Evolutionary conservation across 2,113 vertebrate genomes (phyloP).

Genomic region (Siniperca chuatsi): DNA sequence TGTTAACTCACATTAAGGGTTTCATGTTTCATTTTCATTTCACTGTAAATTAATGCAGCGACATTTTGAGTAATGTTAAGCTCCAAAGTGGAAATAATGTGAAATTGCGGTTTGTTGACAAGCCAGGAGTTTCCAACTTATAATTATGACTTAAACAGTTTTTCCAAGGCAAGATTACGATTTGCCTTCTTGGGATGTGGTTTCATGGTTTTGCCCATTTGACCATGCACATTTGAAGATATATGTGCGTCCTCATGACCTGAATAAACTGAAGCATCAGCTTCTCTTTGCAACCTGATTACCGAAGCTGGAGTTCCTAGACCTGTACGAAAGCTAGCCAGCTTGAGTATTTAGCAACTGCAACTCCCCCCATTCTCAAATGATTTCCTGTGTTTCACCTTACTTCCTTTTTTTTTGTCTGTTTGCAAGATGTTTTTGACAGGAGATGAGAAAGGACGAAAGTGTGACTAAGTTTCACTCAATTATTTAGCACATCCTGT

Average conservation of each 20-base stretch:
- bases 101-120: conserved; percentile 50
- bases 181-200: conserved; percentile 42
- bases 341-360: background rate
- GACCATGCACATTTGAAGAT: conserved; percentile 1
- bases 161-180: conserved; percentile 45
- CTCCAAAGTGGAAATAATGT: conserved; percentile 51
- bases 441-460: background rate
- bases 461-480: no score
- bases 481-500: background rate
- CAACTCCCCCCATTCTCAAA: background rate
- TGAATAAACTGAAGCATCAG: background rate
- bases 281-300: background rate
- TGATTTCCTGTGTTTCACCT: background rate
- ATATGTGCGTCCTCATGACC: background rate
- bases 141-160: conserved; percentile 54
- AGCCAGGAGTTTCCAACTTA: conserved; percentile 36
- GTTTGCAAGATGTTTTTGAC: background rate
- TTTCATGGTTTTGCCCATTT: conserved; percentile 27
- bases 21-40: conserved; percentile 18
- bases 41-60: background rate
- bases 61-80: background rate
- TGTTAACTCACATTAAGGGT: background rate
- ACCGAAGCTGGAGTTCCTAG: background rate
- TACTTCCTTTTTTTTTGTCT: background rate
- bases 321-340: background rate